A percentile compares a stretch with the other conserved stretches of the same genome.
phyloP scores from a whole-genome alignment of 2,797 vertebrate genomes.

The Amblyopsis hoosieri region DNA sequence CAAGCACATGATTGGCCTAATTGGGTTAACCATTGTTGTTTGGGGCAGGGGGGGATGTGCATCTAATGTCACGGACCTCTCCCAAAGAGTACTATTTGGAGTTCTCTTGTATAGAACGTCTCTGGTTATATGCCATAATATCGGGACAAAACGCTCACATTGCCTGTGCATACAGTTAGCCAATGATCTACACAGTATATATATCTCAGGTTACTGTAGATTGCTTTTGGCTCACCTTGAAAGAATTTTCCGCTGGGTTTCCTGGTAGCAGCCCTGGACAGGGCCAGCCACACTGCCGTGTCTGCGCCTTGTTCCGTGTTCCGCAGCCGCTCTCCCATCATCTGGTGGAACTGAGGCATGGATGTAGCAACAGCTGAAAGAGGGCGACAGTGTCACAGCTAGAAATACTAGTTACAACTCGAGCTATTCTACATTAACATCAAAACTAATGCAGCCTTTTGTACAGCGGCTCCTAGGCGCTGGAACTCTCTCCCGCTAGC shows the following conservation, averaged over 20 bases:
- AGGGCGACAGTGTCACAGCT: background rate
- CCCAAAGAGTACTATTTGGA: no score
- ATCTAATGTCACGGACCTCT: no score
- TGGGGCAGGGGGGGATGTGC: no score
- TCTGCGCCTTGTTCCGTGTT: constrained; percentile 70
- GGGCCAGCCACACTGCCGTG: constrained; percentile 74
- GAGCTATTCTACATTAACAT: background rate
- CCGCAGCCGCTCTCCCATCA: constrained; percentile 72
- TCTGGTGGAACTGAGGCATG: constrained; percentile 77
- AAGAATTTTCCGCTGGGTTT: constrained; percentile 73
- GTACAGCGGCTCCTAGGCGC: no score
- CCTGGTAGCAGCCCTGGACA: constrained; percentile 55
- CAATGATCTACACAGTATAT: no score
- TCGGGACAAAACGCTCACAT: no score
- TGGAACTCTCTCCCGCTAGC: no score
- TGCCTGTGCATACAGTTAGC: no score
- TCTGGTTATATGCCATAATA: background rate
- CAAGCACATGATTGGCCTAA: no score
- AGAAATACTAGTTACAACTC: background rate
- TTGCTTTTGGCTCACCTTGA: constrained; percentile 62
- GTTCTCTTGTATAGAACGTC: no score
- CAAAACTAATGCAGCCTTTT: background rate
- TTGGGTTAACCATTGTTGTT: no score
- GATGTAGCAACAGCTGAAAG: constrained; percentile 67
- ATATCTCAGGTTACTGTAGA: no score